Evolutionary conservation across 2,797 vertebrate genomes (phyloP).

Genomic region (Astyanax mexicanus): DNA sequence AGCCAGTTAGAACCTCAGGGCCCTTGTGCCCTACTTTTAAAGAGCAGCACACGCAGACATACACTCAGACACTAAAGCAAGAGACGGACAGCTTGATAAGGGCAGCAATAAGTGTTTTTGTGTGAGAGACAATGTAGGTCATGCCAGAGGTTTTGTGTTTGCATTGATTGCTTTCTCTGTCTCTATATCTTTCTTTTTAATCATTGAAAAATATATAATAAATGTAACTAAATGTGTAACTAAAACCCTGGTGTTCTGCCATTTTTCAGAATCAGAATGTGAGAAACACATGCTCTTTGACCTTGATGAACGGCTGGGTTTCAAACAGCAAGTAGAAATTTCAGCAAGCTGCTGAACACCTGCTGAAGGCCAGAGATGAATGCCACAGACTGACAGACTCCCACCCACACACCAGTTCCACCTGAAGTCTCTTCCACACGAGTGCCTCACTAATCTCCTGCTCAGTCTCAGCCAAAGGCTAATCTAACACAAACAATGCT

Average conservation of each 20-base stretch:
- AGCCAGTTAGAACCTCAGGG: slow-evolving; percentile 16
- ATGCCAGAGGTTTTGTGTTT: neutral
- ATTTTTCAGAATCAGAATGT: neutral
- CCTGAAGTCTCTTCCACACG: neutral
- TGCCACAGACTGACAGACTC: slow-evolving; percentile 1
- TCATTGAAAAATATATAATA: neutral
- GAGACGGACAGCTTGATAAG: slow-evolving; percentile 1
- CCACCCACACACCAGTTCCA: slow-evolving; percentile 9
- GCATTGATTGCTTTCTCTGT: neutral
- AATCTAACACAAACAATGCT: neutral
- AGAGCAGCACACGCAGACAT: slow-evolving; percentile 16
- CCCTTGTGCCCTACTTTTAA: slow-evolving; percentile 53
- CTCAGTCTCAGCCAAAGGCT: too few relatives aligned
- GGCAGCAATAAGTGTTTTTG: slow-evolving; percentile 23
- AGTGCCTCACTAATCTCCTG: neutral
- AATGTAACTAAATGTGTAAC: too few relatives aligned
- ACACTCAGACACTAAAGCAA: neutral
- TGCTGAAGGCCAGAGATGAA: slow-evolving; percentile 13
- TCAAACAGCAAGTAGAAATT: neutral
- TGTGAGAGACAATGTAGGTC: slow-evolving; percentile 10
- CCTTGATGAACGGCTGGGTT: neutral
- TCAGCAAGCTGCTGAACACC: neutral
- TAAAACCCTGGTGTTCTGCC: neutral
- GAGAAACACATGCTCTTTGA: neutral
- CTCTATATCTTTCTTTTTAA: neutral